phyloP scores from a whole-genome alignment of 2,888 invertebrate genomes.

The Papilio gigon region DNA sequence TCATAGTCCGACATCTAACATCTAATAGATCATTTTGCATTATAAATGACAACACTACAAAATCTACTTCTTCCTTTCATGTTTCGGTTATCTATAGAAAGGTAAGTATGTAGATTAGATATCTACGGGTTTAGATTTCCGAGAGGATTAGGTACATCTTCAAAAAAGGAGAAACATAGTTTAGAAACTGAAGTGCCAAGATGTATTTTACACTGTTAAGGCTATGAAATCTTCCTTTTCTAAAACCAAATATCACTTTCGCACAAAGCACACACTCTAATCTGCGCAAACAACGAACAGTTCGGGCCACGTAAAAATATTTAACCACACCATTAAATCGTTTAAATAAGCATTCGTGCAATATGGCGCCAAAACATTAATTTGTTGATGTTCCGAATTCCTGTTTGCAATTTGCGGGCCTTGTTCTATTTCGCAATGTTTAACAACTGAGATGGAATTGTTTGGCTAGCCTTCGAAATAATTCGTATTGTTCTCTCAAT shows the following conservation, averaged over 20 bases:
- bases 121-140: too few relatives aligned
- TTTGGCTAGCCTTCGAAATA: constrained; percentile 20
- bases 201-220: neutral
- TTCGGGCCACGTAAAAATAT: constrained; percentile 14
- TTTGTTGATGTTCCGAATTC: constrained; percentile 38
- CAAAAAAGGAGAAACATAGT: too few relatives aligned
- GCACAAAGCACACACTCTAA: neutral
- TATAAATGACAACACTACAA: too few relatives aligned
- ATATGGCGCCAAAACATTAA: constrained; percentile 36
- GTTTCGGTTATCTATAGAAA: too few relatives aligned
- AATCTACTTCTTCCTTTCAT: too few relatives aligned
- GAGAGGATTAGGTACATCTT: too few relatives aligned
- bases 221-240: neutral
- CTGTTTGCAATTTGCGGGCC: constrained; percentile 34
- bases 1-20: too few relatives aligned
- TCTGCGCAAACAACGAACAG: constrained; percentile 4
- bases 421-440: constrained; percentile 34
- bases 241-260: neutral
- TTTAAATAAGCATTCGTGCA: constrained; percentile 23
- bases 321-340: constrained; percentile 11
- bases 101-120: too few relatives aligned
- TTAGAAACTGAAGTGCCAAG: neutral
- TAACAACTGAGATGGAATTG: constrained; percentile 25
- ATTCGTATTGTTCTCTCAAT: constrained; percentile 15
- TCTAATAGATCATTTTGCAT: too few relatives aligned